phyloP scores from a whole-genome alignment of 2,113 vertebrate species.

The Oryctolagus cuniculus region DNA sequence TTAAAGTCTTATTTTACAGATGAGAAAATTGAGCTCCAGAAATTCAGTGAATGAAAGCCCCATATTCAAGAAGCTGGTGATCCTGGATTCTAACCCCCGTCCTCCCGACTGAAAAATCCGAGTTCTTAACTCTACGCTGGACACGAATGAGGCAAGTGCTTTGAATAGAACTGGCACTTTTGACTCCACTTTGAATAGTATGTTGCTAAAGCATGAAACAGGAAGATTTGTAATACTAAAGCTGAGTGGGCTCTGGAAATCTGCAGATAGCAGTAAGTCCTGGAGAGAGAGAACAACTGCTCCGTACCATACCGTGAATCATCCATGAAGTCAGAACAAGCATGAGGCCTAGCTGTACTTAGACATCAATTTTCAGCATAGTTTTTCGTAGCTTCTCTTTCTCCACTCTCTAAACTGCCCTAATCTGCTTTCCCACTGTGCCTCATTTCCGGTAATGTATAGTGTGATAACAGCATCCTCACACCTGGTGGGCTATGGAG shows the following conservation, averaged over 20 bases:
- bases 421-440: conserved; percentile 79
- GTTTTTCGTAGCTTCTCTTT: conserved; percentile 64
- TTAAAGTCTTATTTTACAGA: not conserved
- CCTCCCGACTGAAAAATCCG: conserved; percentile 1
- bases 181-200: conserved; percentile 52
- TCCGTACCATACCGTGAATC: conserved; percentile 21
- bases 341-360: conserved; percentile 46
- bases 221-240: not conserved
- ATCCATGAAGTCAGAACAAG: conserved; percentile 59
- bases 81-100: not conserved
- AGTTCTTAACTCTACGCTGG: not conserved
- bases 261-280: conserved; percentile 7
- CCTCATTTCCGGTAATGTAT: conserved; percentile 69
- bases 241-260: conserved; percentile 49
- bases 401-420: conserved; percentile 63
- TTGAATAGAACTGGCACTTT: conserved; percentile 33
- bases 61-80: not conserved
- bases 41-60: conserved; percentile 25
- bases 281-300: not conserved
- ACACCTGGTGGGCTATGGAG: conserved; percentile 37
- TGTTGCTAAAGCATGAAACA: conserved; percentile 55
- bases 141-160: not conserved
- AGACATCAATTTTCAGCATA: conserved; percentile 73
- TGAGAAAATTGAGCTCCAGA: conserved; percentile 34
- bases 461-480: conserved; percentile 63